Base-by-base conservation (phyloP, 2,113 vertebrate genomes). In the Lycocorax pyrrhopterus region DNA sequence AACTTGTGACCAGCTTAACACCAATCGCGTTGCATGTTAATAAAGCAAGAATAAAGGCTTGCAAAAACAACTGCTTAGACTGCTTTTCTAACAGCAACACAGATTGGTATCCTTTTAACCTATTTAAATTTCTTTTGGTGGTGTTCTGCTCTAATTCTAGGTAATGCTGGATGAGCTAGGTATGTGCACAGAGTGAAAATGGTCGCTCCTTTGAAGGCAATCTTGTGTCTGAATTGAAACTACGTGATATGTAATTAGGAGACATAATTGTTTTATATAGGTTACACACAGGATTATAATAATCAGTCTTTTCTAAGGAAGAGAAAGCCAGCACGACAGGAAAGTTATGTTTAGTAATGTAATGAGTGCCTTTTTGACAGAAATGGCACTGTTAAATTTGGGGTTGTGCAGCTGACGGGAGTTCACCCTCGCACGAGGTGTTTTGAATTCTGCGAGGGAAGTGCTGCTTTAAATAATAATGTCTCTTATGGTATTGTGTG, bases 201-300 rank as follows among this genome's bases (percentile, higher is more conserved):
- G 1, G 67, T 69, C 4, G 0, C 25, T 73, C 35, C 72, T 76
- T 85, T 76, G 71, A 69, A 84, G 63, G 69, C 56, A 77, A 1
- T 67, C 68, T 56, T 2, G 0, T 81, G 35, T 82, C 76, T 86
- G 90, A 86, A 69, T 84, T 86, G 55, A 62, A 92, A 30, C 72
- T 64, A 78, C 69, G 49, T 82, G 79, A 44, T 80, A 20, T 23
- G 29, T 85, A 76, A 87, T 93, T 94, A 79, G 80, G 47, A n/a
- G 76, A 43, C 23, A 16, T 73, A 86, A 96, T 95, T 81, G 77
- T 81, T 90, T 94, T 84, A 76, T 92, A 62, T 72, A 53, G 49
- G 58, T 60, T 81, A 87, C 79, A 92, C 66, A 68, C n/a, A 56
- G 53, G 91, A 78, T 93, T 95, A 80, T 59, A 88, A 93, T 77